Evolutionary conservation across 2,113 vertebrate species (phyloP).

Genomic region (Ardeotis arabs): DNA sequence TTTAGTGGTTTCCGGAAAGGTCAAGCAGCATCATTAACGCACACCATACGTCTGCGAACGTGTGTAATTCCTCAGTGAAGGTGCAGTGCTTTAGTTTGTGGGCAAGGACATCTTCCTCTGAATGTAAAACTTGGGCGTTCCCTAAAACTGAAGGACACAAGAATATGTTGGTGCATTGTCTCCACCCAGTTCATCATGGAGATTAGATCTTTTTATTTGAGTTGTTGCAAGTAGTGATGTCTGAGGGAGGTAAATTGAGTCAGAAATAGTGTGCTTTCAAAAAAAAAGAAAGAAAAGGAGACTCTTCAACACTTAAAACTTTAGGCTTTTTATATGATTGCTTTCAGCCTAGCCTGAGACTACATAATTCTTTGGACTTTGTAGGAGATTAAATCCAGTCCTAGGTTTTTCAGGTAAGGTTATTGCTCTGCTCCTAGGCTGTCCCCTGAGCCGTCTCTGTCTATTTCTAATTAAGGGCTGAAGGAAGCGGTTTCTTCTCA

Average conservation of each 20-base stretch:
- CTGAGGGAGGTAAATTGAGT: not conserved
- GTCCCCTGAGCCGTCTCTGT: conserved; percentile 1
- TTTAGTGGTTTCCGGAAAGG: conserved; percentile 16
- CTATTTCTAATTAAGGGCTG: conserved; percentile 58
- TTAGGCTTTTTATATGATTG: conserved; percentile 21
- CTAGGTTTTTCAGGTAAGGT: conserved; percentile 28
- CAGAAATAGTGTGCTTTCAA: not conserved
- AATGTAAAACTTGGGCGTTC: not conserved
- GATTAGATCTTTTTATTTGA: not conserved
- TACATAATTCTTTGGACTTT: conserved; percentile 34
- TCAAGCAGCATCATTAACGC: not conserved
- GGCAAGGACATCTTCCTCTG: not conserved
- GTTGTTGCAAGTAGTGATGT: not conserved
- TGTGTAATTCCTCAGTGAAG: not conserved
- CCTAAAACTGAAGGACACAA: not conserved
- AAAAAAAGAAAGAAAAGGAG: not conserved
- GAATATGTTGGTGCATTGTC: not conserved
- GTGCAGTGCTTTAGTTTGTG: not conserved
- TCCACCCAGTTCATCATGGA: not conserved
- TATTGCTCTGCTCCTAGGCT: conserved; percentile 38
- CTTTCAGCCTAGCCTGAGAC: conserved; percentile 11
- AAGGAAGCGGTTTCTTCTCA: not conserved
- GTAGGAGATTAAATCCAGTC: conserved; percentile 53
- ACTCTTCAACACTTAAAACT: not conserved
- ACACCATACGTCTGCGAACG: not conserved